phyloP scores from a whole-genome alignment of 2,888 invertebrate genomes.

The Acanthoscelides obtectus region DNA sequence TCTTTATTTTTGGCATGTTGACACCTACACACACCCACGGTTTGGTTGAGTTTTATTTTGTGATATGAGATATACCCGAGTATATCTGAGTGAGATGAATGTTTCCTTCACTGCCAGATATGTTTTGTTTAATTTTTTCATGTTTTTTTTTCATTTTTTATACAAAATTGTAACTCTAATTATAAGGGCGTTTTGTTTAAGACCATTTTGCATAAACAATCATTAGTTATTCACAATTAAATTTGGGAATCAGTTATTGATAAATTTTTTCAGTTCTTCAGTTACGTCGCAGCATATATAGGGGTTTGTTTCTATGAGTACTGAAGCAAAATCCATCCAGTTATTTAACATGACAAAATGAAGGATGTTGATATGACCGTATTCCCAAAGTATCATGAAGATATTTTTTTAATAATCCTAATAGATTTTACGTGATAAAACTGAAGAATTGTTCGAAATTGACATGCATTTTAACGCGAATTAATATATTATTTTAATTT shows the following conservation, averaged over 20 bases:
- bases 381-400: too few relatives aligned
- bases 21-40: slow-evolving; percentile 36
- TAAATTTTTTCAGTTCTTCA: too few relatives aligned
- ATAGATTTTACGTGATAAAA: too few relatives aligned
- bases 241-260: too few relatives aligned
- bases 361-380: not conserved
- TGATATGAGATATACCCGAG: slow-evolving; percentile 15
- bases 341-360: not conserved
- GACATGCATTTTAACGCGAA: too few relatives aligned
- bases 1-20: slow-evolving; percentile 38
- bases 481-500: too few relatives aligned
- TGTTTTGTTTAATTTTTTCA: slow-evolving; percentile 4
- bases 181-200: not conserved
- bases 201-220: not conserved
- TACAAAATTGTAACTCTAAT: not conserved
- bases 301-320: too few relatives aligned
- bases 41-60: slow-evolving; percentile 47
- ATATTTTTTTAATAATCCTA: too few relatives aligned
- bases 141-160: slow-evolving; percentile 5
- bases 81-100: not conserved
- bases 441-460: too few relatives aligned
- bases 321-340: not conserved
- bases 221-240: not conserved
- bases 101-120: slow-evolving; percentile 16
- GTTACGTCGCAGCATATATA: too few relatives aligned